Conservation (phyloP, 2,797 vertebrate species). For the Tenualosa ilisha region DNA sequence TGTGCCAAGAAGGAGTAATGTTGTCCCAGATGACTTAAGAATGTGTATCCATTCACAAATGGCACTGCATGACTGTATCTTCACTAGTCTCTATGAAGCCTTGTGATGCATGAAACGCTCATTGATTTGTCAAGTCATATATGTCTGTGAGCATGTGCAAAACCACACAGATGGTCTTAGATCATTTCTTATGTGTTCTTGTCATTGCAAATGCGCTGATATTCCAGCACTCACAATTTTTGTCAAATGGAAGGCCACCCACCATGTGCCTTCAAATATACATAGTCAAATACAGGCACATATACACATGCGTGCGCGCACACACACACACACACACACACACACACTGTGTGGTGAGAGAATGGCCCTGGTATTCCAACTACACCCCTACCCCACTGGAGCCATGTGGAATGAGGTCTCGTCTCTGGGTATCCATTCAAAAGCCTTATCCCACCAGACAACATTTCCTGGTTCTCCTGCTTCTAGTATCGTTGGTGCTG, state of each 20-base stretch:
- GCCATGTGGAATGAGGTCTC: not conserved
- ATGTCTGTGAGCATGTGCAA: not conserved
- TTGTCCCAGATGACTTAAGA: conserved; percentile 15
- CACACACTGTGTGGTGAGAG: not conserved
- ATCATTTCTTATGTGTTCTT: not conserved
- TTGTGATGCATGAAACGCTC: not conserved
- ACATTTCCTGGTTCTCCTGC: not conserved
- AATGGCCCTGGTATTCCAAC: conserved; percentile 27
- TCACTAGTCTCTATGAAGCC: not conserved
- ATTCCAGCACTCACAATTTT: not conserved
- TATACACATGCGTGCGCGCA: conserved; percentile 6
- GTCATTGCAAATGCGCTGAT: not conserved
- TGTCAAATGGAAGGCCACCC: not conserved
- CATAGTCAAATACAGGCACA: conserved; percentile 34
- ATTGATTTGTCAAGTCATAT: not conserved
- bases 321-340: conserved; percentile 31
- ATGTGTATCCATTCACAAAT: not conserved
- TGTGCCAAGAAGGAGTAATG: not conserved
- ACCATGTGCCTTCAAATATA: conserved; percentile 1
- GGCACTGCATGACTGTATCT: not conserved
- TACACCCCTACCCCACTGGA: conserved; percentile 34
- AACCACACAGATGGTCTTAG: not conserved
- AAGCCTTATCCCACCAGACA: not conserved
- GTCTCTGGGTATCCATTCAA: conserved; percentile 14
- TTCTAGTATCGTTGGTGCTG: not conserved